A percentile compares a stretch with the other conserved stretches of the same genome.
phyloP scores from a whole-genome alignment of 2,113 vertebrate genomes.

The Tachycineta bicolor region DNA sequence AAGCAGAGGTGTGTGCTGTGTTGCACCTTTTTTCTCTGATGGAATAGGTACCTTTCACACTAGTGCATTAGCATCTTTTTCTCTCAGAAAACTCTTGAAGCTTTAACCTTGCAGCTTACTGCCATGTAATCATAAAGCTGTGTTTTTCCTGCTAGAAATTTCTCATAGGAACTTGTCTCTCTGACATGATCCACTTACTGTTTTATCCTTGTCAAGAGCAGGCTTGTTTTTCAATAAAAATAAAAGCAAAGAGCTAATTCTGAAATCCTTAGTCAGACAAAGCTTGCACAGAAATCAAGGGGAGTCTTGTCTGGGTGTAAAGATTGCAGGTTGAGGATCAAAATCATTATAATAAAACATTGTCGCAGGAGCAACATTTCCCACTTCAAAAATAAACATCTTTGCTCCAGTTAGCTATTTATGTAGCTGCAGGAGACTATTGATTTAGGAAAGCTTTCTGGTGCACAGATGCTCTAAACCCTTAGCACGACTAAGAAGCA shows the following conservation, averaged over 20 bases:
- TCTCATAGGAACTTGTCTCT: slow-evolving; percentile 5
- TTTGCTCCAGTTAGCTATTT: slow-evolving; percentile 55
- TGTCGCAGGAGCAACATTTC: slow-evolving; percentile 41
- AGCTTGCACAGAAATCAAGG: slow-evolving; percentile 20
- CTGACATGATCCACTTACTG: slow-evolving; percentile 57
- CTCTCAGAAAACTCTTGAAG: neutral
- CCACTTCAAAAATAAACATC: slow-evolving; percentile 55
- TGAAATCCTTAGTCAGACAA: slow-evolving; percentile 33
- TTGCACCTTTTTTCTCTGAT: neutral
- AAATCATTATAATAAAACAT: slow-evolving; percentile 50
- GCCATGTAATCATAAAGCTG: neutral
- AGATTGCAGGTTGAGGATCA: slow-evolving; percentile 49
- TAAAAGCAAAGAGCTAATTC: slow-evolving; percentile 55
- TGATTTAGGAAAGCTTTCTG: slow-evolving; percentile 36
- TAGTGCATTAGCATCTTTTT: neutral
- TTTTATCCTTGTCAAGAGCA: slow-evolving; percentile 5
- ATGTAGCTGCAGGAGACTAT: slow-evolving; percentile 45
- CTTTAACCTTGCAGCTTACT: neutral
- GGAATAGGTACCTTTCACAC: neutral
- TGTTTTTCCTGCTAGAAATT: slow-evolving; percentile 49
- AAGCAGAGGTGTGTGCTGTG: neutral
- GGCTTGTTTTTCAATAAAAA: slow-evolving; percentile 52
- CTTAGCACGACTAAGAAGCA: neutral
- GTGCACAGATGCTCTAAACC: neutral
- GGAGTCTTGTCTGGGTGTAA: slow-evolving; percentile 6